Conservation (phyloP, 2,797 vertebrate genomes). For the Austrolebias charrua region DNA sequence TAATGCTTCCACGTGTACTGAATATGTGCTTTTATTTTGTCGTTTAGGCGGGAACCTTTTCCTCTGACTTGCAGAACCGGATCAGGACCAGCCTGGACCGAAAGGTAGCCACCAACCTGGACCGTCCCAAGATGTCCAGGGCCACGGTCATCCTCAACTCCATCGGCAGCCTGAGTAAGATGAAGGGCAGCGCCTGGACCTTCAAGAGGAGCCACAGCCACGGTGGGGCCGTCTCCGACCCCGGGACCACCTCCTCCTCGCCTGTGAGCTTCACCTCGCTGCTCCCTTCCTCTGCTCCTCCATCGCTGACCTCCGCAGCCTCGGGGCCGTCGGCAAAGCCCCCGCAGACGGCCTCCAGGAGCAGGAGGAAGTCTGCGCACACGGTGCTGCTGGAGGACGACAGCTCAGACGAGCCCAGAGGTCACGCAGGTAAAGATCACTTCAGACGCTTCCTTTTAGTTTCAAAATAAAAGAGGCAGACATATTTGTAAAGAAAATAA, state of each 20-base stretch:
- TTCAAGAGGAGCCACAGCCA: constrained; percentile 76
- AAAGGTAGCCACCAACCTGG: constrained; percentile 67
- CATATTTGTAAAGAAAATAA: too few relatives aligned
- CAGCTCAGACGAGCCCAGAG: constrained; percentile 72
- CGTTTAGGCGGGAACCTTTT: constrained; percentile 77
- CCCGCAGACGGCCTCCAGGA: constrained; percentile 69
- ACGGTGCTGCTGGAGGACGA: constrained; percentile 89
- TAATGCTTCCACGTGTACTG: too few relatives aligned
- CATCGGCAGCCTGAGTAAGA: constrained; percentile 92
- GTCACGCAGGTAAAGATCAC: constrained; percentile 45
- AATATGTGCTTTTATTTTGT: background rate
- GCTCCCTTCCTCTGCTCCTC: constrained; percentile 69
- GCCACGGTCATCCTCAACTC: constrained; percentile 91
- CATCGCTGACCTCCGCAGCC: constrained; percentile 23
- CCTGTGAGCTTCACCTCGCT: constrained; percentile 42
- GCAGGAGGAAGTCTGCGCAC: constrained; percentile 89
- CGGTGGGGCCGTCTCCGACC: constrained; percentile 58
- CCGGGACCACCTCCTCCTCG: constrained; percentile 62
- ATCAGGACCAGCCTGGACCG: constrained; percentile 78
- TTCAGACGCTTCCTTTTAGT: too few relatives aligned
- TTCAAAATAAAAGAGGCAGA: too few relatives aligned
- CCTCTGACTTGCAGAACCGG: constrained; percentile 80
- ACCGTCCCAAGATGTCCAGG: constrained; percentile 76
- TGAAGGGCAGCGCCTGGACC: constrained; percentile 85
- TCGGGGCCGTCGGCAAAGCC: constrained; percentile 26